Evolutionary conservation across 1,140 invertebrate genomes (phyloP).

Genomic region (Drosophila sp.): DNA sequence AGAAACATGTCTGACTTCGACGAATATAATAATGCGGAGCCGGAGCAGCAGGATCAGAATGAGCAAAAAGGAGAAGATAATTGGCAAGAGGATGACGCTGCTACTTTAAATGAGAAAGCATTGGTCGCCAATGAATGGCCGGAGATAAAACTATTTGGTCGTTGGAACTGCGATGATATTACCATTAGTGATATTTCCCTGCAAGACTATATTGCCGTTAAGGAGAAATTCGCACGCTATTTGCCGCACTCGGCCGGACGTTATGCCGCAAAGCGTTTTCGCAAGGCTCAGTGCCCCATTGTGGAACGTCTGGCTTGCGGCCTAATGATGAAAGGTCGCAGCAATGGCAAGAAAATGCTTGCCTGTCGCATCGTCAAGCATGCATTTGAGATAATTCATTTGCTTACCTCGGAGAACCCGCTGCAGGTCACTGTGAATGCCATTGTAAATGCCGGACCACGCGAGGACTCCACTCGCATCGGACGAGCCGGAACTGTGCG

Average conservation of each 20-base stretch:
- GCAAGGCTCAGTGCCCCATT: slow-evolving; percentile 99
- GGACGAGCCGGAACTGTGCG: slow-evolving; percentile 99
- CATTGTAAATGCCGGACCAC: slow-evolving; percentile 98
- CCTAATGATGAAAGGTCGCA: slow-evolving; percentile 99
- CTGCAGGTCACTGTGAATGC: slow-evolving; percentile 96
- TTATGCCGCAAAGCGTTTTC: slow-evolving; percentile 98
- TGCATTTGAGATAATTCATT: slow-evolving; percentile 99
- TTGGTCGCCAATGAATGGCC: slow-evolving; percentile 90
- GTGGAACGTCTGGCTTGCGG: slow-evolving; percentile 98
- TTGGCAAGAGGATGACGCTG: slow-evolving; percentile 40
- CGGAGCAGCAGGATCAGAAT: neutral
- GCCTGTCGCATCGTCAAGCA: slow-evolving; percentile 99
- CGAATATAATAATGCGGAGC: slow-evolving; percentile 33
- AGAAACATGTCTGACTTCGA: slow-evolving; percentile 18
- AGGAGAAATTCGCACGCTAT: slow-evolving; percentile 99
- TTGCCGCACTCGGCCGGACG: slow-evolving; percentile 98
- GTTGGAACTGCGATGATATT: slow-evolving; percentile 99
- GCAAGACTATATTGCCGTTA: slow-evolving; percentile 98
- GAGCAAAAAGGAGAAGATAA: slow-evolving; percentile 23
- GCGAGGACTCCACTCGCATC: slow-evolving; percentile 99
- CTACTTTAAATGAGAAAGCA: neutral
- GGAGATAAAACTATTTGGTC: slow-evolving; percentile 98
- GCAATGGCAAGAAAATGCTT: slow-evolving; percentile 99
- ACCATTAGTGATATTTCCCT: slow-evolving; percentile 98
- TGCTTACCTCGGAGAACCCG: slow-evolving; percentile 96